These are phyloP conservation scores for Charina bottae DNA, from an alignment of 2,113 vertebrate genomes.

Conservation along the genomic window DNA sequence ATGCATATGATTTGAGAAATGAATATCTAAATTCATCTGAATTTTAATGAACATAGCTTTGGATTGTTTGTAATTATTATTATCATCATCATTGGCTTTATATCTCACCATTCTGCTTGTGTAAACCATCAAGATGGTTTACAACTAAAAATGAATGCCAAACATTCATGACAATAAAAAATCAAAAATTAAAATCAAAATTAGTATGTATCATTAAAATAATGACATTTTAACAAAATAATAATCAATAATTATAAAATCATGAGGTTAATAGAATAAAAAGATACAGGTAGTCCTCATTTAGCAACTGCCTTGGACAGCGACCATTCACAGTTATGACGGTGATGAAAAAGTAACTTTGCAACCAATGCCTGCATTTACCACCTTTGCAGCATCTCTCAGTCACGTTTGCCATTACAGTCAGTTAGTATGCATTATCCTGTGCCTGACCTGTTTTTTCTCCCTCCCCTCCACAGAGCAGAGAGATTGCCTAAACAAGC, in stretches of 20 bases:
- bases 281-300: neutral
- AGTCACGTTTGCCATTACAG: too few relatives aligned
- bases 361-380: neutral
- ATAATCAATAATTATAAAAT: neutral
- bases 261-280: neutral
- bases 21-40: neutral
- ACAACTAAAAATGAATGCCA: neutral
- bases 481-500: neutral
- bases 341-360: neutral
- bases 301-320: neutral
- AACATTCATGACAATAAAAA: neutral
- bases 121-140: neutral
- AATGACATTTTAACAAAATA: neutral
- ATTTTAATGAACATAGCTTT: neutral
- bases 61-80: neutral
- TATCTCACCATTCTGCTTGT: neutral
- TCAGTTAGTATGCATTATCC: neutral
- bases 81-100: neutral
- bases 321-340: neutral
- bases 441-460: neutral
- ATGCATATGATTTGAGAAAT: neutral
- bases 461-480: neutral
- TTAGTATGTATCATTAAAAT: neutral
- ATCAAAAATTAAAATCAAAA: neutral
- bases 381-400: neutral